These are phyloP conservation scores for Otolemur crassicaudatus DNA, from an alignment of 2,797 vertebrate genomes.

Conservation along the genomic window DNA sequence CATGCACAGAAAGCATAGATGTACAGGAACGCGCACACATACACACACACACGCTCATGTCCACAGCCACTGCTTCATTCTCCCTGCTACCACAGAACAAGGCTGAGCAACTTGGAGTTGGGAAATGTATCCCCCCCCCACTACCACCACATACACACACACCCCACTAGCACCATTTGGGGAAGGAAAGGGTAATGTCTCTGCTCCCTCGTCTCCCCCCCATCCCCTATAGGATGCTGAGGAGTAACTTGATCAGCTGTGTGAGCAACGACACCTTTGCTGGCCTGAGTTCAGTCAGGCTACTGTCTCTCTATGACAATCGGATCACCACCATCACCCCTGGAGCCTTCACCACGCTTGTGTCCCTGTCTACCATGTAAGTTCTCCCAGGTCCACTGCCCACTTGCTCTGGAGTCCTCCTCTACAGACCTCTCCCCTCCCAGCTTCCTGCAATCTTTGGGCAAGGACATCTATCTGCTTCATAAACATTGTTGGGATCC, in stretches of 20 bases:
- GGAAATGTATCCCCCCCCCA: too few relatives aligned
- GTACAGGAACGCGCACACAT: not conserved
- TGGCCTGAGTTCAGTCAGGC: slow-evolving; percentile 89
- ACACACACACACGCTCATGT: too few relatives aligned
- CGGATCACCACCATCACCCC: slow-evolving; percentile 91
- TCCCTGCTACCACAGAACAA: not conserved
- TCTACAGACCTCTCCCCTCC: not conserved
- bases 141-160: too few relatives aligned
- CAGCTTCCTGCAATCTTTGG: not conserved
- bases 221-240: slow-evolving; percentile 88
- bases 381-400: slow-evolving; percentile 45
- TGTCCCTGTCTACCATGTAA: slow-evolving; percentile 92
- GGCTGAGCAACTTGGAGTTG: not conserved
- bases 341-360: slow-evolving; percentile 90
- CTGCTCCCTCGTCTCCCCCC: too few relatives aligned
- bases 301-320: slow-evolving; percentile 92
- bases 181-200: not conserved
- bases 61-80: too few relatives aligned
- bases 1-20: not conserved
- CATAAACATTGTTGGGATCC: not conserved
- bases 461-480: not conserved
- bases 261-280: slow-evolving; percentile 91
- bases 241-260: slow-evolving; percentile 90
- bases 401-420: not conserved
- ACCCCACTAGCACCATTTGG: rapidly evolving